Percentiles rank a stretch among this genome's conserved stretches.
Evolutionary conservation across 2,113 vertebrate species (phyloP).

Genomic region (Propithecus coquereli): DNA sequence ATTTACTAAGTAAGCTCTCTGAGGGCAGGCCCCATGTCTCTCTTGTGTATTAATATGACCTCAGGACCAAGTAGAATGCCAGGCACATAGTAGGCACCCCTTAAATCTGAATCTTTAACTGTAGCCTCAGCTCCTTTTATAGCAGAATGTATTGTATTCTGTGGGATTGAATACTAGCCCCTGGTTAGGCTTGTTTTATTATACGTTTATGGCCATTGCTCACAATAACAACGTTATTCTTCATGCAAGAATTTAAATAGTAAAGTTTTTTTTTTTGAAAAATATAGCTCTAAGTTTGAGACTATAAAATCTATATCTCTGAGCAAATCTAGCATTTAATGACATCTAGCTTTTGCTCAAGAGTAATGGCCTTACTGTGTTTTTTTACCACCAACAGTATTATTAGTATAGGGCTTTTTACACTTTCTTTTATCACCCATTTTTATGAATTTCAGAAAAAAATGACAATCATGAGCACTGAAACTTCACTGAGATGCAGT

Average conservation of each 20-base stretch:
- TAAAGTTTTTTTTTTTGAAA: not conserved
- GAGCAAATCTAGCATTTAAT: slow-evolving; percentile 11
- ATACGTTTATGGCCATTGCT: not conserved
- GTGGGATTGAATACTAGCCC: not conserved
- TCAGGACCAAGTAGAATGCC: not conserved
- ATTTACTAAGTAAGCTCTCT: not conserved
- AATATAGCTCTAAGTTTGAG: not conserved
- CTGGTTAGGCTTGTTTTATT: not conserved
- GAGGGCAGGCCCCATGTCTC: not conserved
- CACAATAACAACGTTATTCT: not conserved
- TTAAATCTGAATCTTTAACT: not conserved
- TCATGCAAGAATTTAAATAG: not conserved
- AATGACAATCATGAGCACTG: not conserved
- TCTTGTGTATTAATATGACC: not conserved
- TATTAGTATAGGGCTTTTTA: not conserved
- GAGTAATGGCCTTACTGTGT: not conserved
- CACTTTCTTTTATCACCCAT: not conserved
- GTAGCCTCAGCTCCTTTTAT: not conserved
- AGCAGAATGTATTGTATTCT: not conserved
- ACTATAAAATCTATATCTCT: not conserved
- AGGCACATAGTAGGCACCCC: not conserved
- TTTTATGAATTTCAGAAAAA: not conserved
- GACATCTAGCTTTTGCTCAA: not conserved
- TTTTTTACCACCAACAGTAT: not conserved
- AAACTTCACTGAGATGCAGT: not conserved